phyloP scores from a whole-genome alignment of 2,113 vertebrate genomes.

The Bagarius yarrelli region DNA sequence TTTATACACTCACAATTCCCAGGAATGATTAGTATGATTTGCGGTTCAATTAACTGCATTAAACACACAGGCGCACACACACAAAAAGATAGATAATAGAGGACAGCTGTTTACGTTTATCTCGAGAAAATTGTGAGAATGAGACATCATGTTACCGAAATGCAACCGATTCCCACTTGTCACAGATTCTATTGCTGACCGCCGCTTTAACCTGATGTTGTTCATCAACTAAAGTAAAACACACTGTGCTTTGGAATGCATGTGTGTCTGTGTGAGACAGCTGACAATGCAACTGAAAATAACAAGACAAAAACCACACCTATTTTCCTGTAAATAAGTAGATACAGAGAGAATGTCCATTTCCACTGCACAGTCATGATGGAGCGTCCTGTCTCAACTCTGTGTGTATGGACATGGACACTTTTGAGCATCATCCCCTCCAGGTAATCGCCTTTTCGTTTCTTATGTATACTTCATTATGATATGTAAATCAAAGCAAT shows the following conservation, averaged over 20 bases:
- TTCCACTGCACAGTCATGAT: conserved; percentile 16
- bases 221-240: conserved; percentile 36
- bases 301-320: conserved; percentile 56
- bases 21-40: too few species aligned
- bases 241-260: neutral
- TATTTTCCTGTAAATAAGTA: conserved; percentile 51
- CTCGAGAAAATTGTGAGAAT: neutral
- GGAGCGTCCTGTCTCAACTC: conserved; percentile 17
- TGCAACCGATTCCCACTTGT: neutral
- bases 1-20: too few species aligned
- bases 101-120: conserved; percentile 44
- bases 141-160: neutral
- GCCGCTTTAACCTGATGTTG: neutral
- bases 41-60: too few species aligned
- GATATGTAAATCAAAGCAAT: neutral
- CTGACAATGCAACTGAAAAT: conserved; percentile 67
- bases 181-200: neutral
- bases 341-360: conserved; percentile 31
- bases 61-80: too few species aligned
- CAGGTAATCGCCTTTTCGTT: conserved; percentile 52
- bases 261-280: conserved; percentile 55
- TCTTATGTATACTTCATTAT: neutral
- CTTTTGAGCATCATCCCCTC: conserved; percentile 52
- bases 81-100: neutral
- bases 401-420: conserved; percentile 50